These are phyloP conservation scores for Gastrophysa polygoni DNA, from an alignment of 2,888 invertebrate species.

Conservation along the genomic window DNA sequence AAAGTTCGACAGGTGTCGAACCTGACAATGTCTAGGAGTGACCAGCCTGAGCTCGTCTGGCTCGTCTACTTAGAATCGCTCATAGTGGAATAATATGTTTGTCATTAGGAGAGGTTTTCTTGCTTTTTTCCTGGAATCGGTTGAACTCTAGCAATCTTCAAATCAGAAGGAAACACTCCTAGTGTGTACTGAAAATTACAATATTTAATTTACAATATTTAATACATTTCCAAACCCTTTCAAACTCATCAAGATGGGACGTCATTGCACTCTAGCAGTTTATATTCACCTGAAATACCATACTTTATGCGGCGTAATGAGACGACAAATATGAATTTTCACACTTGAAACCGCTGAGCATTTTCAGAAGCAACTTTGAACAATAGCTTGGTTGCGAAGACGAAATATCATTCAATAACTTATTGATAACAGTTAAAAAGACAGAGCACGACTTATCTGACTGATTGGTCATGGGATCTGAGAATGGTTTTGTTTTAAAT, in stretches of 20 bases:
- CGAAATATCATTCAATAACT: neutral
- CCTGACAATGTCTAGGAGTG: too few species aligned
- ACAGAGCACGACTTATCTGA: neutral
- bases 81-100: too few species aligned
- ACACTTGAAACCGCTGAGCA: constrained; percentile 17
- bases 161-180: too few species aligned
- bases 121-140: too few species aligned
- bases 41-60: too few species aligned
- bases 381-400: neutral
- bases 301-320: constrained; percentile 18
- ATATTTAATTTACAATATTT: too few species aligned
- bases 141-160: too few species aligned
- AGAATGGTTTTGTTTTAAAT: neutral
- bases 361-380: constrained; percentile 9
- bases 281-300: constrained; percentile 14
- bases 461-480: constrained; percentile 10
- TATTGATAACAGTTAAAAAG: neutral
- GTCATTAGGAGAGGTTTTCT: too few species aligned
- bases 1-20: too few species aligned
- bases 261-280: constrained; percentile 7
- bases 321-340: constrained; percentile 21
- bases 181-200: too few species aligned
- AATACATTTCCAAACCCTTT: neutral
- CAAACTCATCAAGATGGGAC: too few species aligned
- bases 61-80: too few species aligned